Base-by-base conservation (phyloP, 2,113 vertebrate species). In the Prochilodus magdalenae region DNA sequence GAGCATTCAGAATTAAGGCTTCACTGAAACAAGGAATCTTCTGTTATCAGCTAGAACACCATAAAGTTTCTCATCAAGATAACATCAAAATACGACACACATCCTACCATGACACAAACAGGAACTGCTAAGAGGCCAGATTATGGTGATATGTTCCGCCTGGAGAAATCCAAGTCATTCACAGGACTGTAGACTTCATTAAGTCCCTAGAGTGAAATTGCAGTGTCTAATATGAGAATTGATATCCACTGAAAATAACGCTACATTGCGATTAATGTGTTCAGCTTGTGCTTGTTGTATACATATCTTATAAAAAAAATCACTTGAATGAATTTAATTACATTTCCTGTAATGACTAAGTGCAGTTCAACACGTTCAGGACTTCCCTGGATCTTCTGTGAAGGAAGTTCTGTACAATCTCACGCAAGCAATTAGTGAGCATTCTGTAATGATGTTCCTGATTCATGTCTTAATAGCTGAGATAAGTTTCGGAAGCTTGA, bases 391-490 rank as follows among this genome's bases (percentile, higher is more conserved):
- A 49, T 63, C 24, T 62, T 69, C 49, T 77, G 18, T n/a, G 76
- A 49, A 3, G 55, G 72, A 62, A 55, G 57, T 30, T 40, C 24
- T 76, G 29, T 36, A 73, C n/a, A 51, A 55, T 73, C 70, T 73
- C 69, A 69, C 59, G 70, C 79, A 78, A 75, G 76, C 82, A 77
- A 89, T 91, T 91, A 90, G 86, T 66, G 8, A 79, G 76, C 84
- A 77, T 90, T 87, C 79, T 83, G 77, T 85, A 91, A 90, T 87
- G 86, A 90, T 85, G 79, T 55, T 53, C 65, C 82, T 86, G 81
- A 92, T 89, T 75, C 84, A 87, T 90, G 90, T 89, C 83, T 88
- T 81, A 88, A 85, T 87, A 86, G 85, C 83, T 76, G 82, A 15
- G 85, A 75, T 81, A 81, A 84, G 30, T 84, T 85, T 81, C 18